Base-by-base conservation (phyloP, 2,888 invertebrate genomes). In the Clivina fossor region DNA sequence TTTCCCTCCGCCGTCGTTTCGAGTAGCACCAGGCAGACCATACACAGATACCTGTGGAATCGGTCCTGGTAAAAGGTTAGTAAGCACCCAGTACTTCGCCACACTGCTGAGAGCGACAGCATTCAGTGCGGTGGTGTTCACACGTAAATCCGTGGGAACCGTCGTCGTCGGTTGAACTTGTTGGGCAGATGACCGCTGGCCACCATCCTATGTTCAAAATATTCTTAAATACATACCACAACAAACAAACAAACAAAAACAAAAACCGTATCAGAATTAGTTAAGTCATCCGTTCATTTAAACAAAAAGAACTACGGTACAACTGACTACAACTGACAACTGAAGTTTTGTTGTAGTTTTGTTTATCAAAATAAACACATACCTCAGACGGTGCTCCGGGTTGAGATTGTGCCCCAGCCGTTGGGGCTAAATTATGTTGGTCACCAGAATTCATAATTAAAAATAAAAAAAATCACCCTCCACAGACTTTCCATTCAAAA, bases 71-170 rank as follows among this genome's bases (percentile, higher is more conserved):
- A 88, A 84, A 63, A 89, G 77, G 79, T 88, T 88, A 60, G 88
- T 88, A 71, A 90, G 82, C 69, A 89, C 88, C 88, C 88, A 89
- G 73, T 88, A 89, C 74, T 89, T 89, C 62, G 88, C 87, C 68
- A 87, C 86, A 76, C 82, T 85, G 70, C 84, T 83, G 75, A 86
- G 79, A 68, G 86, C 84, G 67, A 86, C 84, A 53, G 80, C 79
- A 71, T 83, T 83, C 61, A 84, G 77, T 56, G 82, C 82, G 43
- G 83, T 81, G 0, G 82, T 81, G 68, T 83, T 83, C 37, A 83
- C 83, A 66, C 82, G 71, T 40, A 82, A 70, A 69, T 83, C 83
- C 4, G 82, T 82, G 43, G 82, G 81, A 20, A 74, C 70, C 58
- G 81, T 78, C 51, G 80, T 79, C 48, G 80, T 78, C 41, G 80